Evolutionary conservation across 1,140 invertebrate species (phyloP).

Genomic region (Nebria ingens): DNA sequence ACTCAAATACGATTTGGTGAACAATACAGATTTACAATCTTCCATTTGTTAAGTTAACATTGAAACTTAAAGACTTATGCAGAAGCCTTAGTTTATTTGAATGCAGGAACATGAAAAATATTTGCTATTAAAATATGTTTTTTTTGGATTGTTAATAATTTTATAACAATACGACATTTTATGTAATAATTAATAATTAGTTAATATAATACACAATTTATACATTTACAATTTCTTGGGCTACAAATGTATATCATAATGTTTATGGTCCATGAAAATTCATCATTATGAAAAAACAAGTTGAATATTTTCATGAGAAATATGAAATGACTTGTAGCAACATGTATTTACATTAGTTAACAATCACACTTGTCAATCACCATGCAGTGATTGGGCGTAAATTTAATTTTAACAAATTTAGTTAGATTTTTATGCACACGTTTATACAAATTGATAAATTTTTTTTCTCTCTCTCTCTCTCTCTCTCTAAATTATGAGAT

Average conservation of each 20-base stretch:
- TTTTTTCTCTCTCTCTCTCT: not conserved
- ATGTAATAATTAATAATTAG: not conserved
- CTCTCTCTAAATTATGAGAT: too few species aligned
- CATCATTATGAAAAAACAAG: not conserved
- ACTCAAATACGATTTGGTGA: too few species aligned
- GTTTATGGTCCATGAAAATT: constrained; percentile 6
- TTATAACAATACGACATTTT: not conserved
- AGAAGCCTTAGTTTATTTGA: too few species aligned
- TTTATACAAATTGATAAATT: not conserved
- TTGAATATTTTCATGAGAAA: not conserved
- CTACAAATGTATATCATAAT: not conserved
- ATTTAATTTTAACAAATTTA: not conserved
- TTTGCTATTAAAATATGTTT: constrained; percentile 6
- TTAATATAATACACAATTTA: constrained; percentile 8
- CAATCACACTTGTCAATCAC: not conserved
- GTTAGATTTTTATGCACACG: not conserved
- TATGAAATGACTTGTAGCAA: not conserved
- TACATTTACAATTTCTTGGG: constrained; percentile 1
- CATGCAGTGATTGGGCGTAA: too few species aligned
- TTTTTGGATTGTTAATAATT: too few species aligned
- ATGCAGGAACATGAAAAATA: constrained; percentile 2
- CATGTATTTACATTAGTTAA: constrained; percentile 5
- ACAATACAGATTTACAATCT: too few species aligned
- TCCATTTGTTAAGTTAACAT: too few species aligned
- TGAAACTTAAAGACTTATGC: too few species aligned